phyloP scores from a whole-genome alignment of 2,797 vertebrate genomes.

The Scolopax bukidnonensis region DNA sequence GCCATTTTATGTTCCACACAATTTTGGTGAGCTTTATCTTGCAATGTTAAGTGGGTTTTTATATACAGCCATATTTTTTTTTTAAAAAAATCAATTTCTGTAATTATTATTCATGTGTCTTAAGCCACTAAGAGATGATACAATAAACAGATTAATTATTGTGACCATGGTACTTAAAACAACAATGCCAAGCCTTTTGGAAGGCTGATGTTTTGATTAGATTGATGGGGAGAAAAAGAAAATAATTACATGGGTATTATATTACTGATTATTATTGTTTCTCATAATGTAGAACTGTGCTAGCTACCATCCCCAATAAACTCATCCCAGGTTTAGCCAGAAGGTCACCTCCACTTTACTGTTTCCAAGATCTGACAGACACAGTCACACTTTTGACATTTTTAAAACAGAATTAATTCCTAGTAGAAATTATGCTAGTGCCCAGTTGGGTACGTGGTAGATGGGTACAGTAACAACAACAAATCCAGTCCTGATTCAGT shows the following conservation, averaged over 20 bases:
- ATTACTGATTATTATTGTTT: neutral
- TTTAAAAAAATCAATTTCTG: neutral
- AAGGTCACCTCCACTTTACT: neutral
- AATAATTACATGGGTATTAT: slow-evolving; percentile 4
- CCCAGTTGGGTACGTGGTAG: neutral
- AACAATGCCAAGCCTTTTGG: neutral
- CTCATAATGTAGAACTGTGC: neutral
- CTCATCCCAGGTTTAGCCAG: neutral
- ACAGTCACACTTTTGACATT: neutral
- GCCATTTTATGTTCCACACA: neutral
- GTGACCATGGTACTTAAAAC: neutral
- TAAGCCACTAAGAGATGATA: neutral
- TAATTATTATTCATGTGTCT: neutral
- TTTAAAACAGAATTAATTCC: neutral
- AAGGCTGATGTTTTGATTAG: neutral
- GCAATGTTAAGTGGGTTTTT: neutral
- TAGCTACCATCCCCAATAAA: neutral
- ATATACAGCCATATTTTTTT: neutral
- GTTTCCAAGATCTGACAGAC: neutral
- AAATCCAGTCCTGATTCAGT: neutral
- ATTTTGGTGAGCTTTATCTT: neutral
- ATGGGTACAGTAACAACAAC: neutral
- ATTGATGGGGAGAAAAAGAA: neutral
- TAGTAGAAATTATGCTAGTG: neutral
- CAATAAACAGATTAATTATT: neutral